A percentile compares a stretch with the other conserved stretches of the same genome.
Evolutionary conservation across 2,797 vertebrate species (phyloP).

Genomic region (Lagocephalus sceleratus): DNA sequence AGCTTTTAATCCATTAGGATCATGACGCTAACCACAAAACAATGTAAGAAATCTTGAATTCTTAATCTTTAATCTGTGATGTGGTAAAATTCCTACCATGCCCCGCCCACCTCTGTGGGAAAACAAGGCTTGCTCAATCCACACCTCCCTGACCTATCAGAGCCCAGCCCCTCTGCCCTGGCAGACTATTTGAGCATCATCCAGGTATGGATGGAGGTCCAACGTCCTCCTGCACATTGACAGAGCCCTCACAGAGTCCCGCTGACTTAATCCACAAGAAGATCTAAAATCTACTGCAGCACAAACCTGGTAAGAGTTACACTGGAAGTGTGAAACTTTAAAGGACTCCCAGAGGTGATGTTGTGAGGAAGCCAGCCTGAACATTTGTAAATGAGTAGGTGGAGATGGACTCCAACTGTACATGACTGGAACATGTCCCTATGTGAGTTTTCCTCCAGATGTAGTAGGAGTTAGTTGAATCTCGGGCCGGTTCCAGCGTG

Average conservation of each 20-base stretch:
- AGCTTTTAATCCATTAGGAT: background rate
- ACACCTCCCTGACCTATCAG: background rate
- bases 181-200: constrained; percentile 33
- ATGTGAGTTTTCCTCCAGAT: too few relatives aligned
- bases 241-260: background rate
- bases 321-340: too few relatives aligned
- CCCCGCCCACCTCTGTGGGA: constrained; percentile 9
- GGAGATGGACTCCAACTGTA: too few relatives aligned
- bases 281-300: background rate
- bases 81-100: constrained; percentile 1
- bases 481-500: too few relatives aligned
- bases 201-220: constrained; percentile 16
- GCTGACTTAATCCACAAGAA: background rate
- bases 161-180: constrained; percentile 10
- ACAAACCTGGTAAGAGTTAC: constrained; percentile 14
- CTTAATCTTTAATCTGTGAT: background rate
- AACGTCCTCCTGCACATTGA: constrained; percentile 5
- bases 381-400: too few relatives aligned
- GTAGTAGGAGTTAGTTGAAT: too few relatives aligned
- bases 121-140: constrained; percentile 28
- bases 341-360: too few relatives aligned
- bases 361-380: too few relatives aligned
- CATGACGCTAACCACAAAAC: background rate
- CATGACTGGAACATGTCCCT: too few relatives aligned
- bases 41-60: background rate